Conservation (phyloP, 2,797 vertebrate species). For the Tenualosa ilisha region DNA sequence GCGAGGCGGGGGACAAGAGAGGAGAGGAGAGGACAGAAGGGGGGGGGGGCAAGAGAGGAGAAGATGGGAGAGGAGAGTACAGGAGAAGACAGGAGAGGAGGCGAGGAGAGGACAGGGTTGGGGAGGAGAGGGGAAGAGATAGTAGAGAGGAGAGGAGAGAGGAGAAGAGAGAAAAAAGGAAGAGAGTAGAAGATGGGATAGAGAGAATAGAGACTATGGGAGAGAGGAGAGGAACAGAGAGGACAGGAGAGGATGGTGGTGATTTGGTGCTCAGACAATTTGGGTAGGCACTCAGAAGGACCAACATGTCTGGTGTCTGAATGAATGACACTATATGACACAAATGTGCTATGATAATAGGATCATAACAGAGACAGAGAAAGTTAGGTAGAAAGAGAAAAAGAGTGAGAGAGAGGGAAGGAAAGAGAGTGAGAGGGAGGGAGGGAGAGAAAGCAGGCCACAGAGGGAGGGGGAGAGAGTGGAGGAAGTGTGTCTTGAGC, state of each 20-base stretch:
- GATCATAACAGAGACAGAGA: too few relatives aligned
- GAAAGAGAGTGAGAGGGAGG: not conserved
- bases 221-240: too few relatives aligned
- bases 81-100: conserved; percentile 24
- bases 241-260: too few relatives aligned
- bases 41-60: not conserved
- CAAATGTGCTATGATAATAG: too few relatives aligned
- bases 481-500: not conserved
- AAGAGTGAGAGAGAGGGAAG: not conserved
- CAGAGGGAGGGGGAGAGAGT: not conserved
- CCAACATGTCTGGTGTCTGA: too few relatives aligned
- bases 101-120: not conserved
- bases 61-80: not conserved
- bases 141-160: too few relatives aligned
- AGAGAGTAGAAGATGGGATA: not conserved
- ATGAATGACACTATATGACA: too few relatives aligned
- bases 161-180: not conserved
- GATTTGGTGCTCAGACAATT: too few relatives aligned
- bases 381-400: not conserved
- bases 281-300: too few relatives aligned
- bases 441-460: not conserved
- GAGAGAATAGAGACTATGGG: conserved; percentile 1
- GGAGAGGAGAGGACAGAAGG: not conserved
- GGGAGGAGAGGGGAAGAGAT: conserved; percentile 30
- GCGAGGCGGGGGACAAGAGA: not conserved